phyloP scores from a whole-genome alignment of 2,113 vertebrate species.

The Coturnix japonica region DNA sequence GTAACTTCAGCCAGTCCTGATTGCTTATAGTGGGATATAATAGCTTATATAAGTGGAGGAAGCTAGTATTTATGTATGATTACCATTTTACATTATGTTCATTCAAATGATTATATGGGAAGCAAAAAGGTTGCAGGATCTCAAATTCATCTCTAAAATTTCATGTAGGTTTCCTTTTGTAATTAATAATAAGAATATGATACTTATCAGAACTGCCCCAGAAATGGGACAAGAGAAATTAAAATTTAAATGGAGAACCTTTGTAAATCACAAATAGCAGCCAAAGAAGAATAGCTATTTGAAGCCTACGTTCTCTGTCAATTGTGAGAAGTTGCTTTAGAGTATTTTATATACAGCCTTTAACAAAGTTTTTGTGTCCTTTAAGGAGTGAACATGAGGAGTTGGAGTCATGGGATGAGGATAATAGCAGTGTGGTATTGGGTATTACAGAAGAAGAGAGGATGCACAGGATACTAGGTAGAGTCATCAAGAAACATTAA shows the following conservation, averaged over 20 bases:
- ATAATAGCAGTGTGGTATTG: background rate
- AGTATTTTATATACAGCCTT: background rate
- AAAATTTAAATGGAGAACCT: background rate
- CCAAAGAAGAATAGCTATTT: background rate
- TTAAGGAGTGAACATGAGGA: background rate
- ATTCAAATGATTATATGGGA: background rate
- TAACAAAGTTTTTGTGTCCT: background rate
- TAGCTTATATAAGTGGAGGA: background rate
- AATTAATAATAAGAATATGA: background rate
- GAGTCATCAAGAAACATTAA: background rate
- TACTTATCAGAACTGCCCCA: background rate
- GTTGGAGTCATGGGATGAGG: background rate
- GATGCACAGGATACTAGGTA: background rate
- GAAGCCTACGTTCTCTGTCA: background rate
- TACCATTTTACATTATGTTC: background rate
- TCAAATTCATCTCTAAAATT: rapidly evolving
- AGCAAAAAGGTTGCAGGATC: background rate
- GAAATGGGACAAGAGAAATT: background rate
- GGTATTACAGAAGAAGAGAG: background rate
- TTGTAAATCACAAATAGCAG: background rate
- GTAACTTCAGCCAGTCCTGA: background rate
- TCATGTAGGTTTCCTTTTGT: background rate
- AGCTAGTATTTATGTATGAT: background rate
- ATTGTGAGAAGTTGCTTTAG: background rate
- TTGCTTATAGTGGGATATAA: no score